Percentiles rank a stretch among this genome's conserved stretches.
phyloP scores from a whole-genome alignment of 2,113 vertebrate genomes.

The Dromas ardeola region DNA sequence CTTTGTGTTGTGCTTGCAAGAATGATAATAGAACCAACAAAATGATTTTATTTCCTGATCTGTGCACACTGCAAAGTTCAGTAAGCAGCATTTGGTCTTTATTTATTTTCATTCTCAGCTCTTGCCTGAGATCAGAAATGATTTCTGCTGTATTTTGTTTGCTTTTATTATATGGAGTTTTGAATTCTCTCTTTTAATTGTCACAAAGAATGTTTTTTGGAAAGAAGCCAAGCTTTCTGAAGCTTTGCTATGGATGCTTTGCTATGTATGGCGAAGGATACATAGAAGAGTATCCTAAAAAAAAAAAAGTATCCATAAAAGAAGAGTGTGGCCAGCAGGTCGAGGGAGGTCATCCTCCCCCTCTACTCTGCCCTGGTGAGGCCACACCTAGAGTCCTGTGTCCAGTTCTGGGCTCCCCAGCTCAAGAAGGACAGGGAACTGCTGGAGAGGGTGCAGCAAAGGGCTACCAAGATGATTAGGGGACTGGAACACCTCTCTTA shows the following conservation, averaged over 20 bases:
- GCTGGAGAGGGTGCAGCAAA: too few species aligned
- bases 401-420: too few species aligned
- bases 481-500: too few species aligned
- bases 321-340: too few species aligned
- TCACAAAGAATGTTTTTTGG: not conserved
- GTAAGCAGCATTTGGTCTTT: not conserved
- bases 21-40: conserved; percentile 2
- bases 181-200: not conserved
- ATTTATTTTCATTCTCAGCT: not conserved
- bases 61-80: not conserved
- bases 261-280: too few species aligned
- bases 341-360: too few species aligned
- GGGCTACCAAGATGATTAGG: too few species aligned
- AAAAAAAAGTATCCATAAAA: too few species aligned
- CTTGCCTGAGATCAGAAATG: not conserved
- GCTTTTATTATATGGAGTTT: not conserved
- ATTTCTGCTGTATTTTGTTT: conserved; percentile 10
- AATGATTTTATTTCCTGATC: conserved; percentile 18
- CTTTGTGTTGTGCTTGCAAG: conserved; percentile 12
- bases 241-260: not conserved
- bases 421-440: too few species aligned
- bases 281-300: too few species aligned
- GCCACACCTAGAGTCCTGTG: too few species aligned
- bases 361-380: too few species aligned
- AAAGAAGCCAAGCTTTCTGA: not conserved